Percentiles rank a stretch among this genome's conserved stretches.
These are phyloP conservation scores for Suillia variegata DNA, from an alignment of 2,888 invertebrate genomes.

Conservation along the genomic window DNA sequence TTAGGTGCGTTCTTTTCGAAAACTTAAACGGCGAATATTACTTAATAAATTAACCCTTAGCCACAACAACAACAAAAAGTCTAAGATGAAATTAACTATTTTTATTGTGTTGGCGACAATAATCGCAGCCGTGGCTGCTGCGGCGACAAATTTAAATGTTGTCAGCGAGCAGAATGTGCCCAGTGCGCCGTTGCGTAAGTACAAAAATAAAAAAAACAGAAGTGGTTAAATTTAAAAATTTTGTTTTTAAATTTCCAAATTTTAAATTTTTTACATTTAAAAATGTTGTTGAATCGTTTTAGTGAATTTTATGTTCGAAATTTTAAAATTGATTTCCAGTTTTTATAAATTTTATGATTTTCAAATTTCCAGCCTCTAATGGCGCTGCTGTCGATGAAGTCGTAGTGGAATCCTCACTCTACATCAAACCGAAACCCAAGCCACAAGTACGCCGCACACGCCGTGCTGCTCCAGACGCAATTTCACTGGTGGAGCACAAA, in stretches of 20 bases:
- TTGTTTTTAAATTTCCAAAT: neutral
- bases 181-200: conserved; percentile 44
- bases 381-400: conserved; percentile 62
- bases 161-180: conserved; percentile 25
- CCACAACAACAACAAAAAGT: no score
- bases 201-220: neutral
- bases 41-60: no score
- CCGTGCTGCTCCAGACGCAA: conserved; percentile 23
- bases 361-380: conserved; percentile 35
- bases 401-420: conserved; percentile 63
- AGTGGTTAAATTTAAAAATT: neutral
- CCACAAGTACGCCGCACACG: conserved; percentile 32
- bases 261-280: neutral
- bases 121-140: neutral
- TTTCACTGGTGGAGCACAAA: conserved; percentile 38
- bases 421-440: conserved; percentile 60
- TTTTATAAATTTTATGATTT: neutral
- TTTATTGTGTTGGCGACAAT: neutral
- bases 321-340: neutral
- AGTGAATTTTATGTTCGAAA: neutral
- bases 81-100: no score
- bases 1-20: no score
- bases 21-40: no score
- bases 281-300: neutral
- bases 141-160: conserved; percentile 27